phyloP scores from a whole-genome alignment of 2,888 invertebrate genomes.

The Stenchaetothrips biformis region DNA sequence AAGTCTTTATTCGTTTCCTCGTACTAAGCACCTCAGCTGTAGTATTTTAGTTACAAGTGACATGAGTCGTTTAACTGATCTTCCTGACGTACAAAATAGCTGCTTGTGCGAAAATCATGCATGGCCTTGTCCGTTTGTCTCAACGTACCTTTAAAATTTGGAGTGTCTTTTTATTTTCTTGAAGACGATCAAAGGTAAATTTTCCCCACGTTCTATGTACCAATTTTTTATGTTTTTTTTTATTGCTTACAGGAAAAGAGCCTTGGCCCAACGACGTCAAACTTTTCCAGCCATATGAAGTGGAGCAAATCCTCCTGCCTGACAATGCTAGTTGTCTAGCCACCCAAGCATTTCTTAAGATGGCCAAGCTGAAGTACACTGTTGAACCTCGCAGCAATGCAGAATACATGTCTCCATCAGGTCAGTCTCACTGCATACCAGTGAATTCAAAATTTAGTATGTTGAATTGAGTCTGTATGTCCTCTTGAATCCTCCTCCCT shows the following conservation, averaged over 20 bases:
- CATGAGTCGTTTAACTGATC: no score
- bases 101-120: no score
- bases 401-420: conserved; percentile 92
- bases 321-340: conserved; percentile 92
- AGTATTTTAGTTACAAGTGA: no score
- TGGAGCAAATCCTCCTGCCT: conserved; percentile 87
- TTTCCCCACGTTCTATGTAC: no score
- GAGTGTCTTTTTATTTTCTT: no score
- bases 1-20: no score
- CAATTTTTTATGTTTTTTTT: no score
- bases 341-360: conserved; percentile 87
- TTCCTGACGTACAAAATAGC: no score
- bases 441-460: background rate
- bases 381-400: conserved; percentile 85
- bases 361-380: conserved; percentile 80
- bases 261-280: conserved; percentile 86
- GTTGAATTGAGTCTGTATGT: background rate
- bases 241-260: conserved; percentile 63
- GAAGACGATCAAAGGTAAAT: no score
- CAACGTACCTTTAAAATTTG: no score
- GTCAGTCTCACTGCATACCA: conserved; percentile 41
- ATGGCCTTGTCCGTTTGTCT: no score
- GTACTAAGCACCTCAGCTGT: no score
- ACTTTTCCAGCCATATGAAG: conserved; percentile 84
- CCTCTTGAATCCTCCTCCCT: background rate